These are phyloP conservation scores for Thalpophila matura DNA, from an alignment of 2,888 invertebrate genomes.

Conservation along the genomic window DNA sequence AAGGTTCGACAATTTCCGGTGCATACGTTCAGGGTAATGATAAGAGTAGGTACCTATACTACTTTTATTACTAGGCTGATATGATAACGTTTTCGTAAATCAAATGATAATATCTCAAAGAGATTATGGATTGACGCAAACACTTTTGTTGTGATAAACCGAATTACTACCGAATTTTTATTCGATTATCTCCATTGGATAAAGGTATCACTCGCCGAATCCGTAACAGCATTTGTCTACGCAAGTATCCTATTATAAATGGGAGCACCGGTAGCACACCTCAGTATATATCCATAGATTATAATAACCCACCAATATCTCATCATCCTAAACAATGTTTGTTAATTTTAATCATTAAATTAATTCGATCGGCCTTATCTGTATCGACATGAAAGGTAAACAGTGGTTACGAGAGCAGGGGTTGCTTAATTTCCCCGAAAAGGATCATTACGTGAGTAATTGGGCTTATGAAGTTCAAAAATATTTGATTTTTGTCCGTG, in stretches of 20 bases:
- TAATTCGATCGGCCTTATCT: slow-evolving; percentile 39
- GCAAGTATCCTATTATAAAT: neutral
- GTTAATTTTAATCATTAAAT: slow-evolving; percentile 40
- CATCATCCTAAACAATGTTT: slow-evolving; percentile 29
- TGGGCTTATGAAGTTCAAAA: neutral
- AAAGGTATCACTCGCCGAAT: too few species aligned
- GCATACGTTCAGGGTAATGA: slow-evolving; percentile 33
- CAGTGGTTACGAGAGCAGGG: neutral
- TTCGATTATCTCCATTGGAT: neutral
- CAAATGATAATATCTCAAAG: neutral
- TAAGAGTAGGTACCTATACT: slow-evolving; percentile 21
- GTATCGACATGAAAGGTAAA: slow-evolving; percentile 44
- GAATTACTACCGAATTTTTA: neutral
- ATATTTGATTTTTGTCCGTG: neutral
- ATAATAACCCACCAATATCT: slow-evolving; percentile 1
- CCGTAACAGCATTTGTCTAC: too few species aligned
- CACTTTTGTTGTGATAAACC: neutral
- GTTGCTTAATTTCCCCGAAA: slow-evolving; percentile 16
- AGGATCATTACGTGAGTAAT: neutral
- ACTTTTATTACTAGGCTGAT: slow-evolving; percentile 25
- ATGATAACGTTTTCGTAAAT: slow-evolving; percentile 16
- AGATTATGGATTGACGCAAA: neutral
- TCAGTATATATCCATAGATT: too few species aligned
- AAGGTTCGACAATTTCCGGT: slow-evolving; percentile 16
- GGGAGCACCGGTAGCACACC: too few species aligned